Evolutionary conservation across 2,113 vertebrate genomes (phyloP).

Genomic region (Oncorhynchus kisutch): DNA sequence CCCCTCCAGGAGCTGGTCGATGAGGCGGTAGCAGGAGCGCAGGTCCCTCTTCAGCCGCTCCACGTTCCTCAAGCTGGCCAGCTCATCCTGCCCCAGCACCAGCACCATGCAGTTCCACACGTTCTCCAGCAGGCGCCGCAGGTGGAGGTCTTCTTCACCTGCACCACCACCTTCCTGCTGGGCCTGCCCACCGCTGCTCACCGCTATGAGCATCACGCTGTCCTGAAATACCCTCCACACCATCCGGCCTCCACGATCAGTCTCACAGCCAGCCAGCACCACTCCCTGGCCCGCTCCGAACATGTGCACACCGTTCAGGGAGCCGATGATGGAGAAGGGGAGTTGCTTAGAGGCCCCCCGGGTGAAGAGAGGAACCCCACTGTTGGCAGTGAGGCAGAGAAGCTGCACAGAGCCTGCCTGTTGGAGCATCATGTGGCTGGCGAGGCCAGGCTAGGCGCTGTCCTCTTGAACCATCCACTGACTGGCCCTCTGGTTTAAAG

Average conservation of each 20-base stretch:
- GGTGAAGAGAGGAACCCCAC: constrained; percentile 86
- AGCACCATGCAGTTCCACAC: constrained; percentile 89
- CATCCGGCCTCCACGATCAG: constrained; percentile 76
- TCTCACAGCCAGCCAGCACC: constrained; percentile 74
- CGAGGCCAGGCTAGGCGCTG: background rate
- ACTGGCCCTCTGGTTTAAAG: background rate
- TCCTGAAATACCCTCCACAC: constrained; percentile 86
- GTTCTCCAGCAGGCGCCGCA: constrained; percentile 83
- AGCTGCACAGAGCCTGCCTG: constrained; percentile 75
- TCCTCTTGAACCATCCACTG: background rate
- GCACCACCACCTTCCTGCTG: constrained; percentile 38
- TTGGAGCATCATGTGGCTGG: background rate
- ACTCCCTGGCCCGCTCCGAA: constrained; percentile 84
- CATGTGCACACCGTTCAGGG: constrained; percentile 91
- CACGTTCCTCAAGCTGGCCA: constrained; percentile 79
- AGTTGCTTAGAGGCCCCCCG: constrained; percentile 79
- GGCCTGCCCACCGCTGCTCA: constrained; percentile 68
- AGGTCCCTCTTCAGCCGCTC: constrained; percentile 89
- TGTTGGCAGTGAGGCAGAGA: constrained; percentile 83
- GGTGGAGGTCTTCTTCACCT: constrained; percentile 55
- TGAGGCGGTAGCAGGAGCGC: constrained; percentile 81
- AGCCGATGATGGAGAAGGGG: constrained; percentile 85
- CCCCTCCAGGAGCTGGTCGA: constrained; percentile 81
- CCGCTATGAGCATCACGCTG: constrained; percentile 86
- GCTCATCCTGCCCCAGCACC: constrained; percentile 84